Conservation (phyloP, 2,113 vertebrate species). For the Podarcis muralis region DNA sequence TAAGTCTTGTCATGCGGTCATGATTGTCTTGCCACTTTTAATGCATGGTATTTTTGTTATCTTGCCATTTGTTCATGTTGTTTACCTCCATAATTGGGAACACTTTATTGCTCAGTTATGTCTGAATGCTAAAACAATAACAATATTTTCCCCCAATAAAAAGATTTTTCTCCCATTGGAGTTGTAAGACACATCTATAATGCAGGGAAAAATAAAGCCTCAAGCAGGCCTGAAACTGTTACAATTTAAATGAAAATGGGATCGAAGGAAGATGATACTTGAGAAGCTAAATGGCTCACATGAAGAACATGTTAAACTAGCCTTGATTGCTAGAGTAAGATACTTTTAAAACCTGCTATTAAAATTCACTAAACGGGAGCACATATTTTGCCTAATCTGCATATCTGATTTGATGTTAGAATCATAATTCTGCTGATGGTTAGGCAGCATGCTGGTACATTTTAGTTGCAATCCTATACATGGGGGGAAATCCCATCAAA, state of each 20-base stretch:
- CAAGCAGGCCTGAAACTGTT: slow-evolving; percentile 16
- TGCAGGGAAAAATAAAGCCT: background rate
- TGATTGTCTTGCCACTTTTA: rapidly evolving
- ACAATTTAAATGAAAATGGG: slow-evolving; percentile 33
- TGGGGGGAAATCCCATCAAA: background rate
- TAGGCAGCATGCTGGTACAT: background rate
- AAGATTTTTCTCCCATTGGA: background rate
- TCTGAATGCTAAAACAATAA: slow-evolving; percentile 39
- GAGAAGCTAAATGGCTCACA: slow-evolving; percentile 53
- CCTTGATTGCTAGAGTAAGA: slow-evolving; percentile 21
- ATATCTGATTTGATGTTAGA: background rate
- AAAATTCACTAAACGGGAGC: slow-evolving; percentile 41
- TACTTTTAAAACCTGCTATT: slow-evolving; percentile 36
- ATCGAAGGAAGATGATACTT: slow-evolving; percentile 34
- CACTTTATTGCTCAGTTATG: background rate
- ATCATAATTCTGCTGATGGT: rapidly evolving
- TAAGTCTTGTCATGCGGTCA: rapidly evolving
- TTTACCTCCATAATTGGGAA: slow-evolving; percentile 24
- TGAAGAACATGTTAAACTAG: slow-evolving; percentile 41
- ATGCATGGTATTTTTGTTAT: background rate
- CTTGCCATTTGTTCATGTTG: background rate
- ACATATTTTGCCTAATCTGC: slow-evolving; percentile 17
- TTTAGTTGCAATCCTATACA: background rate
- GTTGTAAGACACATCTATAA: background rate
- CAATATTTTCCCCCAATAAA: background rate